Percentiles rank a stretch among this genome's conserved stretches.
Conservation (phyloP, 2,888 invertebrate species). For the Sabatieria punctata region DNA sequence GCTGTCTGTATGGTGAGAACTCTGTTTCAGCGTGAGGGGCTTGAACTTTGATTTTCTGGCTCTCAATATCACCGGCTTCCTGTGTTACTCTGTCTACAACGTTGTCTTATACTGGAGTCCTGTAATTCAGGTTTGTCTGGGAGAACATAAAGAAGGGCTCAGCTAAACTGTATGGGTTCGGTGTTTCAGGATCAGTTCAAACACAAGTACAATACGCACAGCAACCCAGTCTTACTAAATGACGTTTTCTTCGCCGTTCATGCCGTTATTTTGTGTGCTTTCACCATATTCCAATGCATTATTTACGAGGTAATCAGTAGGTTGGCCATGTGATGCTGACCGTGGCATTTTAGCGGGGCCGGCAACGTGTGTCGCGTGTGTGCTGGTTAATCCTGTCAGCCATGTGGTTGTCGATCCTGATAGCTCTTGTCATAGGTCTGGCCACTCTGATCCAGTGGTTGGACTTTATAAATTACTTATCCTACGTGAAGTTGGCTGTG, state of each 20-base stretch:
- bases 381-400: constrained; percentile 48
- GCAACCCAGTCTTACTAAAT: constrained; percentile 83
- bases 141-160: background rate
- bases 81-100: constrained; percentile 79
- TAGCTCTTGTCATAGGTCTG: constrained; percentile 10
- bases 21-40: constrained; percentile 64
- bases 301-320: constrained; percentile 56
- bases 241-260: constrained; percentile 91
- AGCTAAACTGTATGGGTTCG: no score
- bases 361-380: constrained; percentile 62
- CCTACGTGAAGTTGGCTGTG: constrained; percentile 81
- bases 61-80: constrained; percentile 77
- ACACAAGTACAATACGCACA: no score
- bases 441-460: constrained; percentile 56
- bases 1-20: background rate
- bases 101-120: constrained; percentile 67
- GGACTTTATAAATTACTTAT: constrained; percentile 78
- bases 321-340: background rate
- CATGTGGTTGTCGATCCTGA: constrained; percentile 44
- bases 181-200: no score
- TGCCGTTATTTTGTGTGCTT: constrained; percentile 60
- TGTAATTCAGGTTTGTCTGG: constrained; percentile 48
- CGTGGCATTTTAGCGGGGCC: constrained; percentile 48
- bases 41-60: constrained; percentile 85
- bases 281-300: constrained; percentile 73